phyloP scores from a whole-genome alignment of 1,140 invertebrate genomes.

The Pseudomyrmex cubaensis region DNA sequence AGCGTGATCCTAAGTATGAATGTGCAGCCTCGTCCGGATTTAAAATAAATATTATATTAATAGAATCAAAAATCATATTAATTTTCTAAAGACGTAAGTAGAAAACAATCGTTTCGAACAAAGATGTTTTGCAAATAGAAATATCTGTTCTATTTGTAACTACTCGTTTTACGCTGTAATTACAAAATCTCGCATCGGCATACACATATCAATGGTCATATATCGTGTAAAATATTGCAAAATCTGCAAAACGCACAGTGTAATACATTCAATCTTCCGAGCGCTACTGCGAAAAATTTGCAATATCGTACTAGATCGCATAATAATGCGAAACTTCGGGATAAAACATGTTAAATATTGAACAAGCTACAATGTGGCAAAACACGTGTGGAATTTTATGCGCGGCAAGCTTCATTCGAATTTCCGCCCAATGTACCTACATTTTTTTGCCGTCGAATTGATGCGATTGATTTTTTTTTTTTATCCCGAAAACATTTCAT shows the following conservation, averaged over 20 bases:
- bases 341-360: constrained; percentile 12
- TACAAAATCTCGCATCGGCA: too few species aligned
- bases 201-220: constrained; percentile 18
- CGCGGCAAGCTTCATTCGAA: neutral
- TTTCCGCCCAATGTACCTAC: neutral
- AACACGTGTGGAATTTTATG: constrained; percentile 21
- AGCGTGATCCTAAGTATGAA: too few species aligned
- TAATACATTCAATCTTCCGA: constrained; percentile 20
- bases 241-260: constrained; percentile 33
- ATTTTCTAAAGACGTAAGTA: too few species aligned
- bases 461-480: constrained; percentile 35
- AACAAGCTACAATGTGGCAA: neutral
- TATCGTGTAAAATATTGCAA: constrained; percentile 27
- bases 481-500: neutral
- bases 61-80: too few species aligned
- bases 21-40: too few species aligned
- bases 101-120: too few species aligned
- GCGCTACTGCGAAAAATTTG: constrained; percentile 16
- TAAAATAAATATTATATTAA: too few species aligned
- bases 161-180: too few species aligned
- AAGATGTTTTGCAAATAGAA: too few species aligned
- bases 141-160: too few species aligned
- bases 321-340: constrained; percentile 49
- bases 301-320: constrained; percentile 26
- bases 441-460: constrained; percentile 13